Conservation (phyloP, 2,888 invertebrate species). For the Drosophila nr. fundita region DNA sequence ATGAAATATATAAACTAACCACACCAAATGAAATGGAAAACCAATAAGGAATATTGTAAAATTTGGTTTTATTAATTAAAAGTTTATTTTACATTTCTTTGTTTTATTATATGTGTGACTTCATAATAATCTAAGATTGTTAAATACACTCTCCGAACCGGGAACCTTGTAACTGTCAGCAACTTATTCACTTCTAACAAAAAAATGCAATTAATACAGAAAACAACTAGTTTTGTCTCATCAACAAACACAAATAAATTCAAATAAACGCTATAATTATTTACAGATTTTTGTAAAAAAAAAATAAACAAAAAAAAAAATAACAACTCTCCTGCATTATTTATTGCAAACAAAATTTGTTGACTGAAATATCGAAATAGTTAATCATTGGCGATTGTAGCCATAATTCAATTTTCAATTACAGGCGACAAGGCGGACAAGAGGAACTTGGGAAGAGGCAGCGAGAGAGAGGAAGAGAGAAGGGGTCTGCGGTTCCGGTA, state of each 20-base stretch:
- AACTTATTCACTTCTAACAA: conserved; percentile 11
- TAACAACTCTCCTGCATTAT: conserved; percentile 31
- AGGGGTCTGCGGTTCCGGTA: conserved; percentile 21
- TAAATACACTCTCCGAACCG: conserved; percentile 6
- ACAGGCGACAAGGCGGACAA: conserved; percentile 17
- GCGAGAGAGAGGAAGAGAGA: too few species aligned
- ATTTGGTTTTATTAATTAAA: not conserved
- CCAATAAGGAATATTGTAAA: not conserved
- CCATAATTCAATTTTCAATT: conserved; percentile 19
- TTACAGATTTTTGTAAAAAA: conserved; percentile 19
- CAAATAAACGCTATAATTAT: conserved; percentile 19
- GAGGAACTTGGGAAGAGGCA: not conserved
- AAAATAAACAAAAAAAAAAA: not conserved
- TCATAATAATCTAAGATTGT: not conserved
- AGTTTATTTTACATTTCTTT: not conserved
- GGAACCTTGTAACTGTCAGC: conserved; percentile 24
- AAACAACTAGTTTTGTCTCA: conserved; percentile 35
- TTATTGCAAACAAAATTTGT: conserved; percentile 27
- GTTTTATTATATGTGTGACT: conserved; percentile 7
- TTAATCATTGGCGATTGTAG: conserved; percentile 38
- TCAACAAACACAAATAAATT: conserved; percentile 27
- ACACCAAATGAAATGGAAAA: not conserved
- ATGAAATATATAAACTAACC: not conserved
- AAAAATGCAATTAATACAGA: conserved; percentile 28
- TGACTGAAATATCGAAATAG: conserved; percentile 34